phyloP scores from a whole-genome alignment of 92 coral and sea anemone genomes.

The Ricordea florida region DNA sequence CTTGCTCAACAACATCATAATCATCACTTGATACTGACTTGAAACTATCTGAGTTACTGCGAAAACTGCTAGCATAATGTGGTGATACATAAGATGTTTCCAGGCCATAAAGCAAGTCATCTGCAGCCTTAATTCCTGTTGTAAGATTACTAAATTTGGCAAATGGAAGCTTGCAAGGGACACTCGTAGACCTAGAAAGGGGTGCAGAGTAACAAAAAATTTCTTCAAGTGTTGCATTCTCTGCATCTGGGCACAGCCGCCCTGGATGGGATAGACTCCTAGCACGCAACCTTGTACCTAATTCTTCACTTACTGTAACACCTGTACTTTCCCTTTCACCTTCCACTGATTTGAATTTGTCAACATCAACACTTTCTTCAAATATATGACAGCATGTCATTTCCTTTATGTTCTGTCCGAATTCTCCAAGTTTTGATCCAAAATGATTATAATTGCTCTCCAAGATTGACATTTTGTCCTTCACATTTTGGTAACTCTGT shows the following conservation, averaged over 20 bases:
- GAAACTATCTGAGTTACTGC: constrained; percentile 71
- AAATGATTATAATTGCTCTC: constrained; percentile 15
- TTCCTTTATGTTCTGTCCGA: constrained; percentile 38
- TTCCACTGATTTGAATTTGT: constrained; percentile 1
- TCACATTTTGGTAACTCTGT: constrained; percentile 74
- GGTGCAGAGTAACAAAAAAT: not conserved
- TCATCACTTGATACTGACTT: constrained; percentile 73
- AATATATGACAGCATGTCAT: constrained; percentile 69
- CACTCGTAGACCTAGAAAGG: constrained; percentile 66
- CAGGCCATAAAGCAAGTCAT: not conserved
- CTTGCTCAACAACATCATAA: constrained; percentile 65
- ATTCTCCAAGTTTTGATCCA: constrained; percentile 1
- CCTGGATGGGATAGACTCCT: constrained; percentile 53
- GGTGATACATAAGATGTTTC: constrained; percentile 46
- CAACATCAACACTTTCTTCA: constrained; percentile 56
- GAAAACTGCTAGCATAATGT: constrained; percentile 57
- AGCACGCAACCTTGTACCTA: not conserved
- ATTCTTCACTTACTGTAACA: not conserved
- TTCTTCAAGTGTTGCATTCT: not conserved
- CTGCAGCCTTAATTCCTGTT: not conserved
- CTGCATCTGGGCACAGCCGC: not conserved
- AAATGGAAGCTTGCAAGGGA: constrained; percentile 49
- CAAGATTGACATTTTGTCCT: constrained; percentile 23
- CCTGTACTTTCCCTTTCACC: constrained; percentile 10
- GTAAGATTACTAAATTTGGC: not conserved